Evolutionary conservation across 2,113 vertebrate species (phyloP), one percentile per base, ranked within the genome.

Genomic region (Todiramphus chloris): DNA sequence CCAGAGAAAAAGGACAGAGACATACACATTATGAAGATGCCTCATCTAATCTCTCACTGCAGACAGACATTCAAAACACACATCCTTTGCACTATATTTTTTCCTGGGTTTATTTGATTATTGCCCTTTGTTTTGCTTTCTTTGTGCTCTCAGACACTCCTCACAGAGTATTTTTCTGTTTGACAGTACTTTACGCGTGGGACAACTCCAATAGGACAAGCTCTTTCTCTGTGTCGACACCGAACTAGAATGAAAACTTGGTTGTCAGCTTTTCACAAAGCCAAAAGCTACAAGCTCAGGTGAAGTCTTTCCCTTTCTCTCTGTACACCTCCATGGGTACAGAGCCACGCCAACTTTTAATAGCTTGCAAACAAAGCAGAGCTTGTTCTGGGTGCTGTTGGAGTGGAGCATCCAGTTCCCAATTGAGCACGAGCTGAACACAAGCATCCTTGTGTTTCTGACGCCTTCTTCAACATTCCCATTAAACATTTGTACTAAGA

Each of bases 251-350:
- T 4, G 30, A 91, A 88, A 92, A 64, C 89, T 58, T 13, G 41
- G 53, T 19, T 83, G 66, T 59, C 79, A 89, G 81, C 37, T 86
- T 81, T 87, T 80, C 72, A 84, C 59, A 95, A 96, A 83, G 82
- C 67, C 67, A 89, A 87, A 83, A 83, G 30, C 74, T 73, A 87
- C 55, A 94, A 81, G 43, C 41, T 88, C 81, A 89, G 82, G 91
- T 93, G 73, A 85, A 67, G 28, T 11, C 50, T 58, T 78, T 87
- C 43, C 35, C 31, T 85, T 83, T 37, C 37, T 37, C 37, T 37
- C 37, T 37, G 37, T 37, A 63, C 41, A 95, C 46, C 37, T 67
- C 74, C 59, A 25, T 24, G 31, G 44, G 70, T 87, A 80, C 15
- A 58, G 19, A 87, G 68, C 78, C 83, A 95, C 67, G 48, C 6